Conservation (phyloP, 2,797 vertebrate genomes). For the Leptodactylus fallax region DNA sequence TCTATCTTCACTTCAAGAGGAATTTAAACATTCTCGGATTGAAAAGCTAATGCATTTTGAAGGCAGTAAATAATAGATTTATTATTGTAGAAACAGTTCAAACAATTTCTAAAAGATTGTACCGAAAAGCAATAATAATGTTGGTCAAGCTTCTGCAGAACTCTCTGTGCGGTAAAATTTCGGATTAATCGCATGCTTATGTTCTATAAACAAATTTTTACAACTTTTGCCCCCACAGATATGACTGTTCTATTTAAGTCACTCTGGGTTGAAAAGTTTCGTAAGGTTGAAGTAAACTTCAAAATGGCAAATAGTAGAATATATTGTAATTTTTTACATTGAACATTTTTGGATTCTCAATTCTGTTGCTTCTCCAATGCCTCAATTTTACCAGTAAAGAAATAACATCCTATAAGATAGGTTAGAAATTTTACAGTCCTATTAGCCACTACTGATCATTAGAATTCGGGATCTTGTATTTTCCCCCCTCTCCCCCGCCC, state of each 20-base stretch:
- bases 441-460: no score
- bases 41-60: constrained; percentile 63
- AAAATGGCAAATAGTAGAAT: background rate
- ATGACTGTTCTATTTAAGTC: constrained; percentile 14
- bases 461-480: no score
- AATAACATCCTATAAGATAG: no score
- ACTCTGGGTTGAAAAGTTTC: constrained; percentile 1
- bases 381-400: no score
- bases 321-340: background rate
- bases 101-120: constrained; percentile 60
- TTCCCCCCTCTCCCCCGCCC: no score
- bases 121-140: constrained; percentile 56
- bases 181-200: constrained; percentile 33
- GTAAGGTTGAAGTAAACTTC: background rate
- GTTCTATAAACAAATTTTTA: constrained; percentile 39
- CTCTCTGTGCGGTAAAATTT: constrained; percentile 6
- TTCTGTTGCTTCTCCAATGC: no score
- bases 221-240: constrained; percentile 5
- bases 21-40: constrained; percentile 59
- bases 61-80: constrained; percentile 62
- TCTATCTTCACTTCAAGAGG: constrained; percentile 62
- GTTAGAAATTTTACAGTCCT: no score
- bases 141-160: constrained; percentile 47
- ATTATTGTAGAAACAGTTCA: constrained; percentile 60
- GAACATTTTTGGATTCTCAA: background rate